Evolutionary conservation across 1,140 invertebrate species (phyloP).

Genomic region (Drosophila bifasciata): DNA sequence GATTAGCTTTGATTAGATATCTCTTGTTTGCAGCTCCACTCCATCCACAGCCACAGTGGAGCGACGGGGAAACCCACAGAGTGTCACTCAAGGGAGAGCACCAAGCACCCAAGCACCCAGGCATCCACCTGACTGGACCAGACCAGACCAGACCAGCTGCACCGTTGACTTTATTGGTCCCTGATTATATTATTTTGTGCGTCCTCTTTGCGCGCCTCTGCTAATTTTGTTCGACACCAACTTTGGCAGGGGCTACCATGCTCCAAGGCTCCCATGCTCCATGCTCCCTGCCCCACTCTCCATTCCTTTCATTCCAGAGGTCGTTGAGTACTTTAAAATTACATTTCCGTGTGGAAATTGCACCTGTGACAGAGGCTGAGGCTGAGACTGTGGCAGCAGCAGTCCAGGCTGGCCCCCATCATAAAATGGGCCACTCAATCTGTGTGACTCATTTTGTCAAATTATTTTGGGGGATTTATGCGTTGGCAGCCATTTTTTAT

Average conservation of each 20-base stretch:
- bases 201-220: constrained; percentile 17
- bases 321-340: constrained; percentile 74
- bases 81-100: constrained; percentile 57
- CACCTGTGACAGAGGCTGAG: constrained; percentile 59
- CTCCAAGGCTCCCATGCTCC: no score
- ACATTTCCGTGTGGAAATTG: constrained; percentile 79
- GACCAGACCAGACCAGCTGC: no score
- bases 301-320: constrained; percentile 10
- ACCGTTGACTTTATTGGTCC: constrained; percentile 59
- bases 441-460: constrained; percentile 82
- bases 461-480: constrained; percentile 80
- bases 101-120: neutral
- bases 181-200: constrained; percentile 66
- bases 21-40: constrained; percentile 54
- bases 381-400: neutral
- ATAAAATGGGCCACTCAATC: constrained; percentile 73
- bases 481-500: constrained; percentile 77
- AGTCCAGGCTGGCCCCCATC: constrained; percentile 40
- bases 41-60: constrained; percentile 11
- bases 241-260: constrained; percentile 14
- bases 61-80: constrained; percentile 9
- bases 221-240: constrained; percentile 59
- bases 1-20: constrained; percentile 84
- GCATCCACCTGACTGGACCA: constrained; percentile 23
- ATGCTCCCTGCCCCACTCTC: no score